Base-by-base conservation (phyloP, 1,140 invertebrate genomes). In the Caenorhabditis latens region DNA sequence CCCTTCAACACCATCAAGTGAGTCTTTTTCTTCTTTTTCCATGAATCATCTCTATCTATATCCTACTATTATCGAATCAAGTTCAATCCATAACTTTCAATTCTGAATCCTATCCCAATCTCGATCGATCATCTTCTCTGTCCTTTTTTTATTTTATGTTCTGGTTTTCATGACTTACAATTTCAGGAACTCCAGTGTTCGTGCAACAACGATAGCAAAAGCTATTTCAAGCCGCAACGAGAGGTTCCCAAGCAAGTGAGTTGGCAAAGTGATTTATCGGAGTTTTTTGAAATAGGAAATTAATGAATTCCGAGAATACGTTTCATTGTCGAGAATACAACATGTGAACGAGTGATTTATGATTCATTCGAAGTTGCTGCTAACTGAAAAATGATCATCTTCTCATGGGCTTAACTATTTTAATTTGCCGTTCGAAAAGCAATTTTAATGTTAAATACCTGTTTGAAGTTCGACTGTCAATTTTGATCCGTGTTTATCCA, bases 221-320 rank as follows among this genome's bases (percentile, higher is more conserved):
- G 40, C 71, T 32, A 24, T 42, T 79, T n/a, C 40, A 79, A 79
- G 46, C 24, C 71, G 46, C 43, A 79, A 50, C 4, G 53, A 46
- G 71, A 50, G 21, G 71, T n/a, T 5, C 71, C 71, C 9, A 79
- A 79, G 46, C 43, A 79, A 24, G 71, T 79, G 8, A 53, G 71
- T 50, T 50, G 40, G 11, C 13, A 21, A 32, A 32, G 13, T 32
- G 4, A 21, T 61, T 21, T 61, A 8, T 61, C 5, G 57, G 16
- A 53, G 9, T 14, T 53, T 53, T 3, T 11, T 53, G 0, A 16
- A 11, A 11, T 1, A 32, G 32, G 2, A 32, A 0, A 32, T 32
- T 32, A 32, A 32, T 32, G 32, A 32, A 32, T 32, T 32, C 2
- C 32, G 32, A 32, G 32, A 32, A 32, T 32, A 32, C 32, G 32